Percentiles rank a stretch among this genome's conserved stretches.
phyloP scores from a whole-genome alignment of 2,888 invertebrate genomes.

The Hyposoter didymator region DNA sequence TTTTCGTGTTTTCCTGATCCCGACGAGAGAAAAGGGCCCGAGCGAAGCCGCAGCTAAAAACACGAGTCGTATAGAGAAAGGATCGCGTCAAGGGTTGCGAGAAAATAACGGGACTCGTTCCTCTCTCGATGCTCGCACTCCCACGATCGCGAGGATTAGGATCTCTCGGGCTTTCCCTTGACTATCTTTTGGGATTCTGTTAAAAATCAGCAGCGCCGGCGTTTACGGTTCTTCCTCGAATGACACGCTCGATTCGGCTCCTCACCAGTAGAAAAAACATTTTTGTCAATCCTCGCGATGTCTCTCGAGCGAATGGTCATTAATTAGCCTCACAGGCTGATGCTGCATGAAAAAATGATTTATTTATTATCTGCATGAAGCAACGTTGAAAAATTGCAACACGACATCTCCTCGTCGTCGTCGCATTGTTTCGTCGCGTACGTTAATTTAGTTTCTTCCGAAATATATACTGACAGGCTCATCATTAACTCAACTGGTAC shows the following conservation, averaged over 20 bases:
- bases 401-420: constrained; percentile 3
- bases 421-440: constrained; percentile 6
- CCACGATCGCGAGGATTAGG: constrained; percentile 73
- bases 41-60: constrained; percentile 57
- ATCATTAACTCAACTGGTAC: constrained; percentile 19
- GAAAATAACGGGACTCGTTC: constrained; percentile 73
- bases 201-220: constrained; percentile 68
- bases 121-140: constrained; percentile 66
- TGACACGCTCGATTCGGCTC: too few species aligned
- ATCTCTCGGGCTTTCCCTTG: constrained; percentile 69
- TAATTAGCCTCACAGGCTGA: constrained; percentile 49
- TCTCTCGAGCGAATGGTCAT: constrained; percentile 45
- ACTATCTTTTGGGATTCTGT: constrained; percentile 41
- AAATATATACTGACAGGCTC: constrained; percentile 10
- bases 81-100: constrained; percentile 70
- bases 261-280: too few species aligned
- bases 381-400: constrained; percentile 23
- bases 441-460: constrained; percentile 18
- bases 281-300: too few species aligned
- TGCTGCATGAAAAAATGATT: constrained; percentile 9
- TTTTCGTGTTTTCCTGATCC: too few species aligned
- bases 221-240: too few species aligned
- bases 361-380: constrained; percentile 17
- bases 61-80: constrained; percentile 58
- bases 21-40: constrained; percentile 19